These are phyloP conservation scores for Falco punctatus DNA, from an alignment of 2,113 vertebrate genomes.

Conservation along the genomic window DNA sequence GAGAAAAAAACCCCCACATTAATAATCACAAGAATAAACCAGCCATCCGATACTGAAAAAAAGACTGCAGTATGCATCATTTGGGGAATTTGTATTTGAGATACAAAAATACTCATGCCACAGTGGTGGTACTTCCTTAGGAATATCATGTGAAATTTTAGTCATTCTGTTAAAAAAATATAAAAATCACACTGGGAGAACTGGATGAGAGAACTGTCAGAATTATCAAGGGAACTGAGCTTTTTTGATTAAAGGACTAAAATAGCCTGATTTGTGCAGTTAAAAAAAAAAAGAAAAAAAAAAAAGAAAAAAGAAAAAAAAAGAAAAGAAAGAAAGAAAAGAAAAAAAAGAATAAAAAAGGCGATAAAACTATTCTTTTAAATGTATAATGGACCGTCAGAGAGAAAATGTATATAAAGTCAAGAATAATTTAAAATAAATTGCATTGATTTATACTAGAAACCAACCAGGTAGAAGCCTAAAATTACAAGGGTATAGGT, in stretches of 20 bases:
- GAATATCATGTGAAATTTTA: slow-evolving; percentile 18
- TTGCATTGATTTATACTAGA: neutral
- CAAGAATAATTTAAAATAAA: neutral
- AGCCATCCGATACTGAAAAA: neutral
- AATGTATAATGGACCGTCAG: neutral
- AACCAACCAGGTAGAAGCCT: neutral
- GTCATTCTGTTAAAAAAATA: neutral
- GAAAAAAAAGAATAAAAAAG: fast-evolving
- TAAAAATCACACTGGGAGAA: neutral
- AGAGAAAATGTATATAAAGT: neutral
- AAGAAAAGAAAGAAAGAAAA: fast-evolving
- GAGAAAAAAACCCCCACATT: neutral
- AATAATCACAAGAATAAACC: neutral
- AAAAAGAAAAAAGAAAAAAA: neutral
- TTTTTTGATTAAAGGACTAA: neutral
- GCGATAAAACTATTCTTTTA: neutral
- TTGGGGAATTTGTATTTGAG: neutral
- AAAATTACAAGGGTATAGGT: neutral
- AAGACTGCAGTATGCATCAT: neutral
- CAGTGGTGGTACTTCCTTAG: neutral
- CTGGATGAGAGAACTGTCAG: neutral
- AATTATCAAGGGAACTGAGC: neutral
- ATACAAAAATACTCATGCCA: neutral
- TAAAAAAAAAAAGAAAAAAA: neutral
- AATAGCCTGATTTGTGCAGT: neutral